These are phyloP conservation scores for Furcula furcula DNA, from an alignment of 2,888 invertebrate species.

Conservation along the genomic window DNA sequence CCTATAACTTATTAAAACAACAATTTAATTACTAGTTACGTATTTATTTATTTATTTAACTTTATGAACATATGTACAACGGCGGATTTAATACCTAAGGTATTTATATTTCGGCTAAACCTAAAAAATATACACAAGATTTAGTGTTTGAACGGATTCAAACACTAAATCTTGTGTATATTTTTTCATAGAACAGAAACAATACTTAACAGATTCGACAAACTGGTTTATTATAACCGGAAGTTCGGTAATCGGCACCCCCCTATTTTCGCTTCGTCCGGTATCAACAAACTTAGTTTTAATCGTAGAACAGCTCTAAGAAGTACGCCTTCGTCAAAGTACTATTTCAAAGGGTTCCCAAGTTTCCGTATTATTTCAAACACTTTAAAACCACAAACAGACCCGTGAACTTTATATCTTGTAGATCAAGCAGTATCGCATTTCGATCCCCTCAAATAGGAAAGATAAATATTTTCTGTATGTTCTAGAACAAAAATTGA, in stretches of 20 bases:
- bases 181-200: background rate
- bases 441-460: background rate
- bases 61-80: too few relatives aligned
- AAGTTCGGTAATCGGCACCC: constrained; percentile 43
- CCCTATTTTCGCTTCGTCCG: constrained; percentile 30
- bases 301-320: constrained; percentile 13
- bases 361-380: constrained; percentile 24
- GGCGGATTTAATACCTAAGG: too few relatives aligned
- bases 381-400: constrained; percentile 22
- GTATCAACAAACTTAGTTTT: constrained; percentile 20
- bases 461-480: background rate
- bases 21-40: too few relatives aligned
- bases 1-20: too few relatives aligned
- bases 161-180: too few relatives aligned
- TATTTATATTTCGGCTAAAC: too few relatives aligned
- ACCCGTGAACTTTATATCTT: constrained; percentile 14
- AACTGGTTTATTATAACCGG: background rate
- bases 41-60: too few relatives aligned
- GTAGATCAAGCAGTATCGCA: constrained; percentile 9
- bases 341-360: constrained; percentile 16
- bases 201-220: background rate
- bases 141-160: too few relatives aligned
- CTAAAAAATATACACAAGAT: too few relatives aligned
- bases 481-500: background rate
- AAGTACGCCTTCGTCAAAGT: constrained; percentile 7